phyloP scores from a whole-genome alignment of 2,797 vertebrate genomes.

The Enteromius afrohamiltoni region DNA sequence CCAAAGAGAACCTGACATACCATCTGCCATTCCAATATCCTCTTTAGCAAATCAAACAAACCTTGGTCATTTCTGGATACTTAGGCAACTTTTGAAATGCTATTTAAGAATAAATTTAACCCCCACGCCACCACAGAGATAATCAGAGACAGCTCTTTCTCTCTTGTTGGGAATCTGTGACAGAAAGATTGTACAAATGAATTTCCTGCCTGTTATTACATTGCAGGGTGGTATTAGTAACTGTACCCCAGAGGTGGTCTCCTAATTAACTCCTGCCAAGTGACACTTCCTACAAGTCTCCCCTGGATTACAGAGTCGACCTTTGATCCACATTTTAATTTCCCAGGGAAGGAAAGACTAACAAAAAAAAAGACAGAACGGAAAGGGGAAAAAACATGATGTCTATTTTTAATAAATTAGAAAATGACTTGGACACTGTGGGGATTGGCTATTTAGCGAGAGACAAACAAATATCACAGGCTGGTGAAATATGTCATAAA shows the following conservation, averaged over 20 bases:
- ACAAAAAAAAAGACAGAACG: constrained; percentile 15
- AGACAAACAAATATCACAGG: constrained; percentile 17
- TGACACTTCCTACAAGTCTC: constrained; percentile 62
- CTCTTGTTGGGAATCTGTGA: constrained; percentile 26
- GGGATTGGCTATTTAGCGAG: constrained; percentile 40
- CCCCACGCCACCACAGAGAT: background rate
- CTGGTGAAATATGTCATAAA: background rate
- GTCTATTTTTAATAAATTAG: constrained; percentile 59
- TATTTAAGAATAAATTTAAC: background rate
- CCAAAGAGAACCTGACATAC: background rate
- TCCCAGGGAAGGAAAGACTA: constrained; percentile 55
- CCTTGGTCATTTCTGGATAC: background rate
- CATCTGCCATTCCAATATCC: constrained; percentile 1
- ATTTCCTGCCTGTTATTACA: constrained; percentile 58
- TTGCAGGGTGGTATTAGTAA: constrained; percentile 57
- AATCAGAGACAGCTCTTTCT: constrained; percentile 3
- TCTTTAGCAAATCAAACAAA: constrained; percentile 9
- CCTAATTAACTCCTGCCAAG: constrained; percentile 64
- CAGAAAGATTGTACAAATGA: constrained; percentile 51
- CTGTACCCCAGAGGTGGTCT: constrained; percentile 57
- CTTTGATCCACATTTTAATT: constrained; percentile 65
- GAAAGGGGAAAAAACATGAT: constrained; percentile 31
- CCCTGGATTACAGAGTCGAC: constrained; percentile 59
- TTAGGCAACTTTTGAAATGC: background rate
- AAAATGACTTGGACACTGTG: constrained; percentile 50